Evolutionary conservation across 2,113 vertebrate species (phyloP), one percentile per base, ranked within the genome.

Genomic region (Scomber scombrus): DNA sequence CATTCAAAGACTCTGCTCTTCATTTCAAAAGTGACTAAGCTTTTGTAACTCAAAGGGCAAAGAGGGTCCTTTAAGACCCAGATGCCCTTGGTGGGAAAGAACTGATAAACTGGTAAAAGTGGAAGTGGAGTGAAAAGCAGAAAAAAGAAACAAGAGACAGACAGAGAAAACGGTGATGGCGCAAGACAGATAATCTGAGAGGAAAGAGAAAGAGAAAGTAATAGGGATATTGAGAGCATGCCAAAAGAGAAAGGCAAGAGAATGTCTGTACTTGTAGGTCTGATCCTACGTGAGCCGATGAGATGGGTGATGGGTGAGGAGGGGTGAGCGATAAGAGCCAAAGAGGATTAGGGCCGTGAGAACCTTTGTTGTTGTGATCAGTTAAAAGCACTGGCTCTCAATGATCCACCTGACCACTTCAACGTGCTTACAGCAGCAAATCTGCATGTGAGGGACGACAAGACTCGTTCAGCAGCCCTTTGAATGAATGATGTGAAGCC

Each of bases 341-440:
- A 93, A 93, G 90, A 92, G 92, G 93, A 93, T 93, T 95, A 93
- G 74, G 88, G 84, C 83, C 85, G 51, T 92, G 90, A 93, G 90
- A 93, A 94, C 92, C 94, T 93, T 91, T 92, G 89, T 93, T 90
- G 92, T 90, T 91, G 89, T 90, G 92, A 92, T 93, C 90, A 88
- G 88, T 93, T 93, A 89, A 89, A 93, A 92, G 93, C 91, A 85
- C 84, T 51, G 76, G 72, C 69, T 81, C 84, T 85, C 85, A 75
- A 64, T 67, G 79, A 84, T 82, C 88, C 91, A 93, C 92, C 91
- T 92, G 93, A 93, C 70, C 89, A 80, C 90, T 87, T 85, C 83
- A 82, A 21, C 14, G 16, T 61, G 82, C 88, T 83, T 61, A 83
- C 76, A 61, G 83, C 82, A 56, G 87, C 79, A 77, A 64, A 84